Base-by-base conservation (phyloP, 2,113 vertebrate genomes). In the Amblyornis subalaris region DNA sequence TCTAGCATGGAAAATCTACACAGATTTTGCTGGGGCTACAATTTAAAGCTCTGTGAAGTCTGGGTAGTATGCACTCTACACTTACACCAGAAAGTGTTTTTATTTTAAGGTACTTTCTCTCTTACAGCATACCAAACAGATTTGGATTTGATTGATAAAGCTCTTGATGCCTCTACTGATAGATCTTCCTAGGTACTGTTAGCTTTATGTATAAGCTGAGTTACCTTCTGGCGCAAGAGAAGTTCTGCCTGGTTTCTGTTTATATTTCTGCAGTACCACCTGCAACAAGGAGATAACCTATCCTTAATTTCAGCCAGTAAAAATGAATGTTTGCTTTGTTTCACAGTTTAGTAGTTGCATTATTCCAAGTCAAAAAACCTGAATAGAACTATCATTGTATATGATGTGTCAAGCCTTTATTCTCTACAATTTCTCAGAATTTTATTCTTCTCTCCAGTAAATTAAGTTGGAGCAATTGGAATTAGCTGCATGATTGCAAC, bases 201-300 rank as follows among this genome's bases (percentile, higher is more conserved):
- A 82, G 77, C 15, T 70, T 66, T 64, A 1, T 23, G 38, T 38
- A 60, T 54, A 62, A 80, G 38, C 24, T 65, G 73, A 95, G 66
- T 97, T 95, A 99, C 99, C 98, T 99, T 97, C 87, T 98, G 98
- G 84, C 54, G 96, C 87, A 99, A 95, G 35, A 99, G 97, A 81
- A 95, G 95, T 87, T 99, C 99, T 38, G 99, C 98, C 82, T 99
- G 98, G 50, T 97, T 98, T 96, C 99, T 98, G 45, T 97, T 99
- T 76, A 99, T 97, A 94, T 98, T 98, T 97, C 98, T 98, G 73
- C 98, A 98, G 95, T 98, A 99, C 99, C 99, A 99, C 90, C 99
- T 99, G 57, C 54, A 93, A 97, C 40, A 87, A 65, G 55, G 18
- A 95, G 44, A 62, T 14, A 85, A 79, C 4, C 25, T 21, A 21